These are phyloP conservation scores for Malthinus flaveolus DNA, from an alignment of 2,888 invertebrate genomes.

Conservation along the genomic window DNA sequence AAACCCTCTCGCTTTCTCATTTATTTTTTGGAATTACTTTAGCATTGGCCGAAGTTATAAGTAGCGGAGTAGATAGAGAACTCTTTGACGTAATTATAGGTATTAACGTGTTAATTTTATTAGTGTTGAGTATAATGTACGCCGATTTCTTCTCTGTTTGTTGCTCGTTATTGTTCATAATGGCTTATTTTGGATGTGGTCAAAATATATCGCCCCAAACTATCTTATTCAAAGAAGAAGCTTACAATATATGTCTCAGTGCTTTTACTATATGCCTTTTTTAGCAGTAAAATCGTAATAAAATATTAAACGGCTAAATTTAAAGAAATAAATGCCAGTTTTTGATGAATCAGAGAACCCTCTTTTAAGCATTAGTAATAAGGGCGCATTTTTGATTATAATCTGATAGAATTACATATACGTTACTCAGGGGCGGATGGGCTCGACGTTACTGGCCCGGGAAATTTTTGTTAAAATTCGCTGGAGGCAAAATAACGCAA, in stretches of 20 bases:
- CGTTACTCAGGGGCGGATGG: no score
- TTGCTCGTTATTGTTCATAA: background rate
- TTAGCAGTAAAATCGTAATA: background rate
- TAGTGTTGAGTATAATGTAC: background rate
- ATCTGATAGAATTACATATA: conserved; percentile 3
- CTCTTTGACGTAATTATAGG: background rate
- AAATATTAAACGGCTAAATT: no score
- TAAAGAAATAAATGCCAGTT: no score
- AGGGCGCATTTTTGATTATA: background rate
- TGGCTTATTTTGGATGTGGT: conserved; percentile 1
- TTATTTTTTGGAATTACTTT: conserved; percentile 15
- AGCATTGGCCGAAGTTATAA: background rate
- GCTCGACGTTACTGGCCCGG: no score
- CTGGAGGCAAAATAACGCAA: no score
- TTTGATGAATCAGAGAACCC: no score
- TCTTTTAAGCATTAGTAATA: no score
- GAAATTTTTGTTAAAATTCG: no score
- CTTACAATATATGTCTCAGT: background rate
- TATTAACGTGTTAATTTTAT: background rate
- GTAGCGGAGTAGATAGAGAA: background rate
- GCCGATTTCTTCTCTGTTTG: background rate
- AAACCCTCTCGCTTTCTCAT: conserved; percentile 24
- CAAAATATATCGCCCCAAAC: background rate
- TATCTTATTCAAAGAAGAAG: background rate
- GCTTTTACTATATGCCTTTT: background rate